Base-by-base conservation (phyloP, 1,140 invertebrate genomes). In the Elysia chlorotica region DNA sequence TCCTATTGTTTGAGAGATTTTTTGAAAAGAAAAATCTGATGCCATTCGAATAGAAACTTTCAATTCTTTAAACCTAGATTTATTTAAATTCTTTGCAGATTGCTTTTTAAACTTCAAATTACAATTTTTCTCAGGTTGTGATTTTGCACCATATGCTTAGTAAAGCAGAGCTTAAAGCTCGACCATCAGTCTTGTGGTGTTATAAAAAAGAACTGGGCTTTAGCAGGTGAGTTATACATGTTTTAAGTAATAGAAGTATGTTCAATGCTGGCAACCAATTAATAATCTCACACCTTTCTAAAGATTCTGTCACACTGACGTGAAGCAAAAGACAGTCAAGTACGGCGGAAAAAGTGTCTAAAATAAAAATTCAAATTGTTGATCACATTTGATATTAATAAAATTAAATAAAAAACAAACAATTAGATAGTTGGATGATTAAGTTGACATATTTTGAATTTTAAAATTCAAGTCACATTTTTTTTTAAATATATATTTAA, bases 181-280 rank as follows among this genome's bases (percentile, higher is more conserved):
- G 96, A 71, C 97, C 98, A 14, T 84, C 86, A 61, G 95, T 99
- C 0, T 87, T 99, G 25, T 99, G 98, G 98, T 99, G 98, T 86
- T 99, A 99, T 86, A 99, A 99, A 88, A 99, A 96, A 83, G 93
- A 96, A 89, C 89, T 99, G 83, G 92, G 96, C 80, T 95, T 99
- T 79, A 97, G 93, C 85, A 94, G 93, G 92, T 94, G 89, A 68
- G 74, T 14, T 37, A n/a, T 6, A 3, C 41, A 3, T 48, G 10
- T 48, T 48, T 48, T 48, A n/a, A 48, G 10, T 48, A 14, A 10
- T 48, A n/a, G 10, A 48, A 48, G 41, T 48, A 14, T 48, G n/a
- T 48, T n/a, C 41, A 48, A n/a, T 48, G n/a, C n/a, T 48, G 41
- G n/a, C 10, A n/a, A 48, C n/a, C 10, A 14, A 48, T 10, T 48